Evolutionary conservation across 2,797 vertebrate genomes (phyloP).

Genomic region (Strix occidentalis): DNA sequence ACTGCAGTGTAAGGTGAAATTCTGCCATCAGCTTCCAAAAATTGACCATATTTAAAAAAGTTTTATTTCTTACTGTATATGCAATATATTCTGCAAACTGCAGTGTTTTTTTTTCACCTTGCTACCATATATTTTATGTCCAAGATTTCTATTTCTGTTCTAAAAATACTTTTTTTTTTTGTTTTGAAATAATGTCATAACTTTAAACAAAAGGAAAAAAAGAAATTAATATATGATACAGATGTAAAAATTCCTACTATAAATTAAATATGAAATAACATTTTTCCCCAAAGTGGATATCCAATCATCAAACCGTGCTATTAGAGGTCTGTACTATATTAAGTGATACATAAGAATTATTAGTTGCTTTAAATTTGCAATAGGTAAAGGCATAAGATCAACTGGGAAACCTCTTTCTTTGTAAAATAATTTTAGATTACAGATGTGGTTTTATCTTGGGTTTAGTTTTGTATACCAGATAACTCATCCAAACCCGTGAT

Average conservation of each 20-base stretch:
- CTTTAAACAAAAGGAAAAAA: neutral
- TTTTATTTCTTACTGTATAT: neutral
- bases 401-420: neutral
- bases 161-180: neutral
- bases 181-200: neutral
- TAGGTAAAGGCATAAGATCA: neutral
- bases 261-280: neutral
- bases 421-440: neutral
- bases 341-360: neutral
- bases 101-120: neutral
- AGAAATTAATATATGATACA: neutral
- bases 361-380: neutral
- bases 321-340: neutral
- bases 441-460: neutral
- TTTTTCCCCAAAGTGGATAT: neutral
- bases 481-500: neutral
- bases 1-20: accelerated
- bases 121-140: neutral
- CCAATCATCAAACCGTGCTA: neutral
- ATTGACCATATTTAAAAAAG: neutral
- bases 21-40: neutral
- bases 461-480: neutral
- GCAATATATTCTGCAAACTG: neutral
- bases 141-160: neutral
- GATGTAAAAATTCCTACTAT: neutral